These are phyloP conservation scores for Mormoops blainvillei DNA, from an alignment of 2,113 vertebrate species.

Conservation along the genomic window DNA sequence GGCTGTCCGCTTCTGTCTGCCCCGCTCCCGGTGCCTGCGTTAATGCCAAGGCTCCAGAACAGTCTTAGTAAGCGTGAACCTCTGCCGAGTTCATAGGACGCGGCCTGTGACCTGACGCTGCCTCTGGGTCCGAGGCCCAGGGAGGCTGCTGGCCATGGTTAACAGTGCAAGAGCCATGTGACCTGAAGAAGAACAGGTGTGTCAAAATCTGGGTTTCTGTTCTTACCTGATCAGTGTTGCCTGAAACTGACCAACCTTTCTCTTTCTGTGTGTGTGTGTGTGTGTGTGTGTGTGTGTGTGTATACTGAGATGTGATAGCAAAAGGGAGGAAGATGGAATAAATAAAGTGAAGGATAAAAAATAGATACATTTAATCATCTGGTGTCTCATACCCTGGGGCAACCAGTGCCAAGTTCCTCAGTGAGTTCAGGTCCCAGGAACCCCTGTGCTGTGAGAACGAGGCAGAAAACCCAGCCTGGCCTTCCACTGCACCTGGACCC, in stretches of 20 bases:
- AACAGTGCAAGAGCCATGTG: not conserved
- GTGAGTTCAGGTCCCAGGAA: not conserved
- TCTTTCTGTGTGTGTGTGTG: not conserved
- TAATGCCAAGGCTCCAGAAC: no score
- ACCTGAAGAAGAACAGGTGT: not conserved
- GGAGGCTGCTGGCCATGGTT: not conserved
- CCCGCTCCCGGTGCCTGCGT: no score
- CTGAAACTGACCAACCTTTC: not conserved
- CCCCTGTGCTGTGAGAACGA: not conserved
- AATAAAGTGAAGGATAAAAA: not conserved
- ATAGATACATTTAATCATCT: not conserved
- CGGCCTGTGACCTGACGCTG: not conserved
- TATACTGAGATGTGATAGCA: not conserved
- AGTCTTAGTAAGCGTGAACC: not conserved
- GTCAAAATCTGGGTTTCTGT: not conserved
- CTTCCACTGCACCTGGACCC: accelerated
- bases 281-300: not conserved
- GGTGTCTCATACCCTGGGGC: not conserved
- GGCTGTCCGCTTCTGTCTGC: not conserved
- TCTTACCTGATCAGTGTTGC: not conserved
- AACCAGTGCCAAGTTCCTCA: not conserved
- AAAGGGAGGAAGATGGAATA: not conserved
- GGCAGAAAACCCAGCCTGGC: not conserved
- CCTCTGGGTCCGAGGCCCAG: not conserved
- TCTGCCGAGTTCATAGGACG: not conserved